These are phyloP conservation scores for Rhabdophis nuchalis DNA, from an alignment of 2,797 vertebrate species.

Conservation along the genomic window DNA sequence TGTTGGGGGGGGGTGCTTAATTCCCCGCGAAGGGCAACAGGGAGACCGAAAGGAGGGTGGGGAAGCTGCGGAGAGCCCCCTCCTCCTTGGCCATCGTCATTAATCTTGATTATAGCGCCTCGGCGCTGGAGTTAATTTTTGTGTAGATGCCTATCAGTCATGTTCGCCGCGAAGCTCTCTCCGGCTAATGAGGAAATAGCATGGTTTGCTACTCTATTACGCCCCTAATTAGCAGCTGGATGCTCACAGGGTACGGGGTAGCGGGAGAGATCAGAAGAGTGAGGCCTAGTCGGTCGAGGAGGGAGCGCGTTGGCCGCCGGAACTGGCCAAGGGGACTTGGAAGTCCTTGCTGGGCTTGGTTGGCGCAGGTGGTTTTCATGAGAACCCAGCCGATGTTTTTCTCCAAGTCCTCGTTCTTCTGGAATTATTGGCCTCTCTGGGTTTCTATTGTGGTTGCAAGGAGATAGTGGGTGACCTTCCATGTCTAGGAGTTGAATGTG, in stretches of 20 bases:
- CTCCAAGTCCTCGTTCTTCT: neutral
- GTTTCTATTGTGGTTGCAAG: neutral
- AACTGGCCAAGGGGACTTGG: neutral
- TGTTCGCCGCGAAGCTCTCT: conserved; percentile 48
- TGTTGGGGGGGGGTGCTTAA: neutral
- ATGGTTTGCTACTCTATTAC: conserved; percentile 49
- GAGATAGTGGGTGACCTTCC: neutral
- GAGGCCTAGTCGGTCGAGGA: rapidly evolving
- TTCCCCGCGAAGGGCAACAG: neutral
- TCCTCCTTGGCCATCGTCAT: conserved; percentile 23
- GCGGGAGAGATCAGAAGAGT: neutral
- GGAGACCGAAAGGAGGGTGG: neutral
- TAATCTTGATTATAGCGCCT: conserved; percentile 61
- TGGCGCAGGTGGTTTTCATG: neutral
- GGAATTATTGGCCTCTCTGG: neutral
- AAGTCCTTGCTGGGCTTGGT: neutral
- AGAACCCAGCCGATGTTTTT: neutral
- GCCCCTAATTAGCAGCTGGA: conserved; percentile 57
- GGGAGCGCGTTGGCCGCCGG: neutral
- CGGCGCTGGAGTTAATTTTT: conserved; percentile 57
- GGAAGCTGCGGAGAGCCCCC: neutral
- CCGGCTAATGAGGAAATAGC: conserved; percentile 58
- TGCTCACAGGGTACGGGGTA: conserved; percentile 40
- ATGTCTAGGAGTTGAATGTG: neutral
- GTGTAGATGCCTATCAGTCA: conserved; percentile 59